Evolutionary conservation across 35 echinoderm and acorn worm genomes (phyloP).

Genomic region (Apostichopus californicus): DNA sequence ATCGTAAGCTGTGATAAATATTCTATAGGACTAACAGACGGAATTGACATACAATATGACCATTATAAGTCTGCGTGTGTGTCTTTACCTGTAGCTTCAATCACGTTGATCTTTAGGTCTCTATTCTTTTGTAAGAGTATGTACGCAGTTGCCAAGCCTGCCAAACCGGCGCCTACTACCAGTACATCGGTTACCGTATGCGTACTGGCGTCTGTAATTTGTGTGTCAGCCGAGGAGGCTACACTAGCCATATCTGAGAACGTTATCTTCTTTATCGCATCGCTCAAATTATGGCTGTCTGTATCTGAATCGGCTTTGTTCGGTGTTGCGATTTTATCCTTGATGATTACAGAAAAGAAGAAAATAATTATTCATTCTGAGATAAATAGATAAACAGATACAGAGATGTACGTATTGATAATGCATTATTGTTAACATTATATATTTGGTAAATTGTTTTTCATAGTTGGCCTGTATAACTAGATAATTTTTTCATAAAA

Average conservation of each 20-base stretch:
- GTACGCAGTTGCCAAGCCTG: slow-evolving; percentile 75
- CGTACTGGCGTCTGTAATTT: background rate
- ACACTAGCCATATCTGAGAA: slow-evolving; percentile 18
- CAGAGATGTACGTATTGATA: too few species aligned
- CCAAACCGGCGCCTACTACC: slow-evolving; percentile 76
- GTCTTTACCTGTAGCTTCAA: slow-evolving; percentile 71
- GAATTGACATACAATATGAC: too few species aligned
- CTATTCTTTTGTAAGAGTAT: slow-evolving; percentile 31
- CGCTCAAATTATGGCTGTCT: background rate
- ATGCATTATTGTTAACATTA: too few species aligned
- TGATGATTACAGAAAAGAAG: background rate
- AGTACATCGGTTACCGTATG: slow-evolving; percentile 53
- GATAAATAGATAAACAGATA: too few species aligned
- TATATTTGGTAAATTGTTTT: too few species aligned
- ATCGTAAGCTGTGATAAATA: too few species aligned
- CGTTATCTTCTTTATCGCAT: slow-evolving; percentile 28
- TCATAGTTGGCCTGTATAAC: too few species aligned
- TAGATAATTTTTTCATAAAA: too few species aligned
- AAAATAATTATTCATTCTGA: too few species aligned
- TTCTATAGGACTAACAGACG: too few species aligned
- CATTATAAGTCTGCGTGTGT: too few species aligned
- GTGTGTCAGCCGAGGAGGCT: background rate
- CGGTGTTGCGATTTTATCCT: slow-evolving; percentile 51
- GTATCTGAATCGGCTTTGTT: background rate
- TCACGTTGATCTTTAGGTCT: slow-evolving; percentile 50